Base-by-base conservation (phyloP, 1,140 invertebrate species). In the Drosophila varians region DNA sequence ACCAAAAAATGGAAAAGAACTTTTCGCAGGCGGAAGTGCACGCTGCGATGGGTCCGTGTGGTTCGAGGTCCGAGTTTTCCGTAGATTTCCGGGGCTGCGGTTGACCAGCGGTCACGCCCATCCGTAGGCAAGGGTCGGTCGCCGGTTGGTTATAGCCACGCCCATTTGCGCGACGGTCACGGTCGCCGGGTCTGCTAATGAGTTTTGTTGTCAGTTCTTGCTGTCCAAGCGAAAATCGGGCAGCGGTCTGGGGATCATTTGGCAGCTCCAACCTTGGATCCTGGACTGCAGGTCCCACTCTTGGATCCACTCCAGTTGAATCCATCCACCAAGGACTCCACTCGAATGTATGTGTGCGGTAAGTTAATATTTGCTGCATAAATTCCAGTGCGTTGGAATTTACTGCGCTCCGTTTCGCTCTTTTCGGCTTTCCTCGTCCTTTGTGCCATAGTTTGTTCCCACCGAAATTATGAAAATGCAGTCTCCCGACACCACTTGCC, bases 341-440 rank as follows among this genome's bases (percentile, higher is more conserved):
- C 40, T 11, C 42, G 49, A 34, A 16, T 70, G 53, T 68, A 16
- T 60, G 11, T 49, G 16, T 68, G 82, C 54, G 70, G 83, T 72
- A 86, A 86, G 82, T 86, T 87, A 86, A 86, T 86, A 86, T 86
- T 86, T 86, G 83, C 82, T 74, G 82, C 82, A 87, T 87, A 87
- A 87, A 86, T 86, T 86, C 82, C 80, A 87, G 43, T 42, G 73
- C 80, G 78, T 79, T 75, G 80, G 82, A 86, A 84, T 84, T 86
- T 80, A 40, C 72, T 73, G 72, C 72, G 68, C 72, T 87, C 60
- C 72, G 76, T 77, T 77, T 77, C 28, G 43, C 61, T 69, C 52
- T 48, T 69, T 73, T 68, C 66, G 49, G 12, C 46, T 48, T 28
- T 48, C 23, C 38, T 42, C 38, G 38, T 42, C 14, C 38, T 18